phyloP scores from a whole-genome alignment of 2,888 invertebrate genomes.

The Thera obeliscata region DNA sequence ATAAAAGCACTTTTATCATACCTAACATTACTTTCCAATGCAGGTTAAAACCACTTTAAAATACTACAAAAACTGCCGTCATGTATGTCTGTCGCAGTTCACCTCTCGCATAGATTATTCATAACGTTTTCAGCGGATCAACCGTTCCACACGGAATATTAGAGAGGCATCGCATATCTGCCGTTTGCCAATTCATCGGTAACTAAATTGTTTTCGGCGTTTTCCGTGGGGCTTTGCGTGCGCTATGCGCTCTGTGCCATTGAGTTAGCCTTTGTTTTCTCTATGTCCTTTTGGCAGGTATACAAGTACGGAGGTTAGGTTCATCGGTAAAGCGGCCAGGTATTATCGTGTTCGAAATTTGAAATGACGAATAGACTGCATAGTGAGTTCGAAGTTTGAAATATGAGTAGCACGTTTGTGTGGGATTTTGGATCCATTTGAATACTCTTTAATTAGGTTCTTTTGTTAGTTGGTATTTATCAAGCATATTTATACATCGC shows the following conservation, averaged over 20 bases:
- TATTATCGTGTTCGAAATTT: not conserved
- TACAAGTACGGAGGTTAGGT: constrained; percentile 7
- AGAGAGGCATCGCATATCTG: constrained; percentile 64
- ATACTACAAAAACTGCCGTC: constrained; percentile 20
- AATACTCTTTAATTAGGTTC: too few relatives aligned
- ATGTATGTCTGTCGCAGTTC: constrained; percentile 24
- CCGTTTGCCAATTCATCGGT: constrained; percentile 74
- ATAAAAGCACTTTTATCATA: not conserved
- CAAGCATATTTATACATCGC: too few relatives aligned
- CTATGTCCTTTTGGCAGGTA: constrained; percentile 15
- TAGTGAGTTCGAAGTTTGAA: too few relatives aligned
- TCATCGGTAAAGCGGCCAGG: not conserved
- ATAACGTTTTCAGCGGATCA: constrained; percentile 75
- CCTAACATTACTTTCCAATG: not conserved
- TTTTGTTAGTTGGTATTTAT: too few relatives aligned
- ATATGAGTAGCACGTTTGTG: too few relatives aligned
- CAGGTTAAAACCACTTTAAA: not conserved
- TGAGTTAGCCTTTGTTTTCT: constrained; percentile 37
- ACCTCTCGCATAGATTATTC: constrained; percentile 69
- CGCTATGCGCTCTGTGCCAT: constrained; percentile 41
- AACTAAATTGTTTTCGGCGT: constrained; percentile 76
- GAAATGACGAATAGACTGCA: not conserved
- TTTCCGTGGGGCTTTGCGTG: constrained; percentile 43
- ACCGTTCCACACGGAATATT: constrained; percentile 80
- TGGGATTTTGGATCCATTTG: too few relatives aligned